Evolutionary conservation across 2,888 invertebrate genomes (phyloP), one percentile per base, ranked within the genome.

Genomic region (Sympetrum striolatum): DNA sequence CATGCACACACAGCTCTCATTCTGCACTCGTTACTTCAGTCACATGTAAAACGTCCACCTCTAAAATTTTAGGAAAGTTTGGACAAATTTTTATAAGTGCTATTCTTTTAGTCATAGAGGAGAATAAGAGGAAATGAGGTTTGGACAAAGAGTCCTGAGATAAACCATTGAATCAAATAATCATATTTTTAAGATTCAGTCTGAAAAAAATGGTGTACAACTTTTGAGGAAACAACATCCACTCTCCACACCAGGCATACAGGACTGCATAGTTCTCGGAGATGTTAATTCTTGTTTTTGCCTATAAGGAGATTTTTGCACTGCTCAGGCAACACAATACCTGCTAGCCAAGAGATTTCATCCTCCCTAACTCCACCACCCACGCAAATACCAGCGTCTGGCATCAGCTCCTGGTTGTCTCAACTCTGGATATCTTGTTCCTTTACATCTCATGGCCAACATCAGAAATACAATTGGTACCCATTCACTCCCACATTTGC

Each of bases 11-110:
- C 58, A 53, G 53, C 82, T 58, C 58, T 60, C 86, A 86, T 22
- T 37, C 58, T 58, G 86, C 86, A 86, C n/a, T 86, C 86, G 37
- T 64, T 31, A 86, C 60, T 86, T 86, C 86, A 60, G 86, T 86
- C 22, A 60, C 14, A 31, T 60, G 37, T 22, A 64, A 22, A 60
- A 73, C 73, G 14, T 31, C 73, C 73, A 73, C 37, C 60, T 86
- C 86, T 86, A 86, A 64, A 86, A 86, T 64, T 86, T 86, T 60
- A 60, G 64, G 86, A 86, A 60, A 86, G 60, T 86, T 86, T 60
- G 86, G 86, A 86, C 86, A 86, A 86, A 86, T 86, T 86, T 86
- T 86, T 39, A 86, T 86, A 86, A 86, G 86, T 86, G 86, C 58
- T 86, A 60, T 64, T 86, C 60, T n/a, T 86, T 86, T 60, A 86